Base-by-base conservation (phyloP, 2,888 invertebrate genomes). In the Tetranychus piercei region DNA sequence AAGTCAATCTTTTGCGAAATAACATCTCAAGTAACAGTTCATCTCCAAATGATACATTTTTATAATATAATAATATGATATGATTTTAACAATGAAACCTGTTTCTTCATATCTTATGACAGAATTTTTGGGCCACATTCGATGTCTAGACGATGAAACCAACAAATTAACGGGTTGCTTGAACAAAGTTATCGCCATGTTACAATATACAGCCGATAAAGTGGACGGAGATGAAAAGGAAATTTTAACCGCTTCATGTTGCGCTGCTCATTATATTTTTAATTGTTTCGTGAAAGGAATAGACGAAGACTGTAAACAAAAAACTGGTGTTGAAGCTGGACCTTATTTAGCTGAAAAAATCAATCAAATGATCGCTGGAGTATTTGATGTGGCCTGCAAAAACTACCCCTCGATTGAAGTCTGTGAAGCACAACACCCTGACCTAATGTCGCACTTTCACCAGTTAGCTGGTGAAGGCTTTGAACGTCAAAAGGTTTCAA, bases 61-160 rank as follows among this genome's bases (percentile, higher is more conserved):
- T 3, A 34, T 34, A 65, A n/a, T 3, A 34, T 34, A 65, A n/a
- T 65, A n/a, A 15, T 18, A 18, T n/a, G 65, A 65, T n/a, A 65
- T 6, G 3, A n/a, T 18, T 6, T 4, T n/a, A 18, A n/a, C 65
- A 65, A 65, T 65, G n/a, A 65, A 18, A 18, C 6, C 15, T 18
- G 15, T 65, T 20, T 66, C 20, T 7, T 66, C 34, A 20, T 8
- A 9, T 6, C 20, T 69, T 20, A 22, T 69, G 22, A 20, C 20
- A 69, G 69, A 23, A 23, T 69, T 69, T 69, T 11, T 69, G 22
- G 4, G 11, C 1, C 69, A 69, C 20, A 69, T 69, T 69, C 69
- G 69, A 20, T 69, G 69, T 69, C n/a, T 69, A 11, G 69, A 69
- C 11, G 69, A 69, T 69, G 69, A 69, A 8, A 69, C 20, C 34